Base-by-base conservation (phyloP, 2,113 vertebrate genomes). In the Seriola aureovittata region DNA sequence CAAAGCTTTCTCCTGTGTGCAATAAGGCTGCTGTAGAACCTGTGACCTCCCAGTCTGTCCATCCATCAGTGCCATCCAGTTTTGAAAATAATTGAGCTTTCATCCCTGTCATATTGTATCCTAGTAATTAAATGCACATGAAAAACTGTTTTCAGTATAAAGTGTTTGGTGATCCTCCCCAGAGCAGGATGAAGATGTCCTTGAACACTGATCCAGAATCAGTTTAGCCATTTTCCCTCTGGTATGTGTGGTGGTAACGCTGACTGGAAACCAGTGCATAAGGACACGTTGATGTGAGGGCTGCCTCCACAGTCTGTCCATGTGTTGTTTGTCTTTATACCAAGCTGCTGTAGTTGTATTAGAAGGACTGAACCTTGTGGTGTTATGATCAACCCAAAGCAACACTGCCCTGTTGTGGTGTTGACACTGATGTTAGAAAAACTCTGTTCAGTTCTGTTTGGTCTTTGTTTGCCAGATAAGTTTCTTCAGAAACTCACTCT, bases 301-400 rank as follows among this genome's bases (percentile, higher is more conserved):
- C 38, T 70, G 54, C 60, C 52, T 80, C 69, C 69, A 5, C 65
- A 13, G 52, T 79, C 40, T 80, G 71, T 86, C 42, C 38, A 54
- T 75, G 57, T 89, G 85, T 78, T 86, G 79, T 85, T 42, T 36
- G 40, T 88, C 55, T 81, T 69, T 38, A 55, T 70, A 79, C 74
- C 68, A 59, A 85, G 90, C 91, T 92, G 91, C 90, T 92, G 91
- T 90, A 81, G 76, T 75, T 60, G 83, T 82, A 25, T 54, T 87
- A 63, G 84, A 88, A 88, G 80, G 86, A 92, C 85, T 86, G 86
- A 89, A 90, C 59, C 82, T 85, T 25, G 80, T 85, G 77, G 71
- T 86, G 70, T 81, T 88, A 71, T 67, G 62, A 71, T 79, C 64
- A 21, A 74, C 55, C 57, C 72, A 78, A 87, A 87, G 69, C 64